Evolutionary conservation across 1,140 invertebrate species (phyloP).

Genomic region (Bombus haemorrhoidalis): DNA sequence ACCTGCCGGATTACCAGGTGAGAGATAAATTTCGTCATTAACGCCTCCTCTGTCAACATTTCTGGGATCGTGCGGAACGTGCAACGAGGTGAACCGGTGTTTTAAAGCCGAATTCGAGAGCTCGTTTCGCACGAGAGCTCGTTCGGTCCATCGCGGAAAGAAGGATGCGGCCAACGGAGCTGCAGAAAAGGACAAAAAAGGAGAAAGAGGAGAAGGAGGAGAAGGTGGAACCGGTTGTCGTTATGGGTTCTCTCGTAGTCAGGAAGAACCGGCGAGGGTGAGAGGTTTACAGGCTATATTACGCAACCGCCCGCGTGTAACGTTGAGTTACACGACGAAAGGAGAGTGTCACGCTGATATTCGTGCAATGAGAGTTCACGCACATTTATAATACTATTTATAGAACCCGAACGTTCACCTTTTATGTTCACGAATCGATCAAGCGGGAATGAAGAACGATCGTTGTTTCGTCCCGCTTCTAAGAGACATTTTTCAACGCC

Average conservation of each 20-base stretch:
- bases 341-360: conserved; percentile 49
- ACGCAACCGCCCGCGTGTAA: conserved; percentile 49
- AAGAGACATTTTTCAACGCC: conserved; percentile 9
- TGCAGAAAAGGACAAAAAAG: conserved; percentile 27
- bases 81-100: background rate
- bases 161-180: conserved; percentile 20
- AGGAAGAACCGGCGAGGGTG: conserved; percentile 67
- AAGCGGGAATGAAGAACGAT: conserved; percentile 17
- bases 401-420: conserved; percentile 46
- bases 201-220: conserved; percentile 27
- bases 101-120: conserved; percentile 19
- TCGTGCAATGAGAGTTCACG: conserved; percentile 44
- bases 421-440: background rate
- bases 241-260: conserved; percentile 51
- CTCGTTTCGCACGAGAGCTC: background rate
- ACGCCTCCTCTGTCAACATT: conserved; percentile 18
- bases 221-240: conserved; percentile 61
- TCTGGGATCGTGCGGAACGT: conserved; percentile 4
- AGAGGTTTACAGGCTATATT: conserved; percentile 61
- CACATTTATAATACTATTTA: conserved; percentile 59
- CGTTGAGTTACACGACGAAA: conserved; percentile 53
- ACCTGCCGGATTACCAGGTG: conserved; percentile 19
- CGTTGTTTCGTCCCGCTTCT: background rate
- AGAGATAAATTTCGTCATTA: conserved; percentile 39
- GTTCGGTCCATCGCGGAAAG: conserved; percentile 18